Conservation (phyloP, 2,797 vertebrate species). For the Gallinago stenura region DNA sequence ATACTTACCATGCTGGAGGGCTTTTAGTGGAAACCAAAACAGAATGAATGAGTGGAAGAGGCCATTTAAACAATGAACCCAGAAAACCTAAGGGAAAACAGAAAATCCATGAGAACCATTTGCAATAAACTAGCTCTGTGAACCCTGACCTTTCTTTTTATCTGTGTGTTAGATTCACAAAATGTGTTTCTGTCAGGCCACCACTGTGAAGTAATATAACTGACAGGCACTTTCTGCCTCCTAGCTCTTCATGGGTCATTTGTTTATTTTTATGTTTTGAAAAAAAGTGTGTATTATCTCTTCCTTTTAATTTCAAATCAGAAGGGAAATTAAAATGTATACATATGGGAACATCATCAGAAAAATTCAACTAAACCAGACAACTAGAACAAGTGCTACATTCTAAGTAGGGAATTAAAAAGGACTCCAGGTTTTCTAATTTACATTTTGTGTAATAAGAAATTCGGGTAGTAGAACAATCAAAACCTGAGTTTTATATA, state of each 20-base stretch:
- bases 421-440: not conserved
- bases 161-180: constrained; percentile 89
- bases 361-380: constrained; percentile 13
- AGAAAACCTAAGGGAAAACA: constrained; percentile 95
- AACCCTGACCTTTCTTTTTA: constrained; percentile 93
- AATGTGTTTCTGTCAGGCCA: constrained; percentile 92
- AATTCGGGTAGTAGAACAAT: not conserved
- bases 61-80: constrained; percentile 99
- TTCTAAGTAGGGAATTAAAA: not conserved
- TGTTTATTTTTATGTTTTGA: constrained; percentile 81
- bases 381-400: not conserved
- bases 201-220: constrained; percentile 88
- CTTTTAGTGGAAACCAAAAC: constrained; percentile 99
- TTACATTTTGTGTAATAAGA: not conserved
- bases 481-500: not conserved
- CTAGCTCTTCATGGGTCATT: constrained; percentile 81
- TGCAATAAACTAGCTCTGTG: constrained; percentile 88
- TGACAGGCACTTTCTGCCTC: constrained; percentile 95
- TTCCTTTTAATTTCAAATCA: constrained; percentile 64
- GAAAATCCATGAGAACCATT: constrained; percentile 90
- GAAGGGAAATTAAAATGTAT: constrained; percentile 34
- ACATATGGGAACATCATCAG: constrained; percentile 4
- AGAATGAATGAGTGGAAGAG: constrained; percentile 99
- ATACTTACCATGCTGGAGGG: constrained; percentile 96
- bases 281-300: constrained; percentile 65